Conservation (phyloP, 2,888 invertebrate genomes). For the Lithophane ornitopus region DNA sequence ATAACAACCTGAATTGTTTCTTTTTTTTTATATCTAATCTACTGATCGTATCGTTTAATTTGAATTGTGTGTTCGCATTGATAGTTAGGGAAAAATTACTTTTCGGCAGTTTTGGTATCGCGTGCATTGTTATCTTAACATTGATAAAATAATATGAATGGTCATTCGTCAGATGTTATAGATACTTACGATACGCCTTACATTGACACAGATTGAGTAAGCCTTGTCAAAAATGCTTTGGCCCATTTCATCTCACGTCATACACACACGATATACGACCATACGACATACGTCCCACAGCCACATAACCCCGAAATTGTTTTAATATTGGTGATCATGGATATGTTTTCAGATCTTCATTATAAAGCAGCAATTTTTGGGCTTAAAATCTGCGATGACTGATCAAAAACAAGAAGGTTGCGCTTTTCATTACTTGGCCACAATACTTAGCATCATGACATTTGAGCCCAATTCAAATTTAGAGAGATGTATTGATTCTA, state of each 20-base stretch:
- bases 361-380: too few relatives aligned
- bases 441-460: too few relatives aligned
- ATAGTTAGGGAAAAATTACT: not conserved
- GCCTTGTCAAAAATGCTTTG: not conserved
- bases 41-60: constrained; percentile 29
- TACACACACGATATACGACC: too few relatives aligned
- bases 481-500: too few relatives aligned
- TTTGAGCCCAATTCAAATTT: too few relatives aligned
- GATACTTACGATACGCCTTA: not conserved
- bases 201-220: not conserved
- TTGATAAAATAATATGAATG: constrained; percentile 16
- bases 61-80: constrained; percentile 1
- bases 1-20: not conserved
- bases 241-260: not conserved
- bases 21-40: constrained; percentile 6
- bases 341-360: not conserved
- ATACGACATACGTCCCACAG: too few relatives aligned
- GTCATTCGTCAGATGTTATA: not conserved
- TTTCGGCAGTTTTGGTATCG: constrained; percentile 17
- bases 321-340: not conserved
- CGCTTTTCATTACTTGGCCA: not conserved
- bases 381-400: not conserved
- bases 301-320: not conserved
- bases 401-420: too few relatives aligned
- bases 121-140: constrained; percentile 3